phyloP scores from a whole-genome alignment of 2,113 vertebrate genomes.

The Tychaedon coryphoeus region DNA sequence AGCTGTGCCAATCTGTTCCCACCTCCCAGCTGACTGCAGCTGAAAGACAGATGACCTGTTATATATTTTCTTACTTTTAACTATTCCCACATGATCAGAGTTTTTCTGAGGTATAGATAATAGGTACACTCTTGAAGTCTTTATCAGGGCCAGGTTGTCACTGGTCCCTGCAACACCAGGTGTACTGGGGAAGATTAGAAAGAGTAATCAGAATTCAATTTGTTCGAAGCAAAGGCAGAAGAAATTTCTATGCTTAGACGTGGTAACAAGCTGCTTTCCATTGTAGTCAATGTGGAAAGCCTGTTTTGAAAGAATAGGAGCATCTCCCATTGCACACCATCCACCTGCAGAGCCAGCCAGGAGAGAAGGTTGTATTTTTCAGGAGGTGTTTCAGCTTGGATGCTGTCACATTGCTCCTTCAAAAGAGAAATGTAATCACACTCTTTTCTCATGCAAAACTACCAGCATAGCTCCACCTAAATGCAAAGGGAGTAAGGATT shows the following conservation, averaged over 20 bases:
- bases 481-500: not conserved
- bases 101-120: not conserved
- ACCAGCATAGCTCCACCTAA: not conserved
- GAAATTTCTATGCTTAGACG: not conserved
- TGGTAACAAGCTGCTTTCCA: not conserved
- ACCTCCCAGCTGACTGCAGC: not conserved
- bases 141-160: constrained; percentile 14
- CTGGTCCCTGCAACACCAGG: not conserved
- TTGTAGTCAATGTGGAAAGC: not conserved
- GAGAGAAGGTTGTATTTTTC: not conserved
- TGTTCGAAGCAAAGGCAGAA: not conserved
- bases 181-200: not conserved
- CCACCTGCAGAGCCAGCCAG: not conserved
- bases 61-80: constrained; percentile 39
- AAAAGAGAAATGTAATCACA: not conserved
- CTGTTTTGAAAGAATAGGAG: not conserved
- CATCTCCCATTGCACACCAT: not conserved
- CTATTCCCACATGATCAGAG: not conserved
- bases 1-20: constrained; percentile 20
- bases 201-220: not conserved
- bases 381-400: not conserved
- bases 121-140: constrained; percentile 28
- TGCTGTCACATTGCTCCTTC: not conserved
- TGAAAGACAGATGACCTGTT: constrained; percentile 41
- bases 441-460: not conserved